phyloP scores from a whole-genome alignment of 2,113 vertebrate genomes.

The Hippoglossus stenolepis region DNA sequence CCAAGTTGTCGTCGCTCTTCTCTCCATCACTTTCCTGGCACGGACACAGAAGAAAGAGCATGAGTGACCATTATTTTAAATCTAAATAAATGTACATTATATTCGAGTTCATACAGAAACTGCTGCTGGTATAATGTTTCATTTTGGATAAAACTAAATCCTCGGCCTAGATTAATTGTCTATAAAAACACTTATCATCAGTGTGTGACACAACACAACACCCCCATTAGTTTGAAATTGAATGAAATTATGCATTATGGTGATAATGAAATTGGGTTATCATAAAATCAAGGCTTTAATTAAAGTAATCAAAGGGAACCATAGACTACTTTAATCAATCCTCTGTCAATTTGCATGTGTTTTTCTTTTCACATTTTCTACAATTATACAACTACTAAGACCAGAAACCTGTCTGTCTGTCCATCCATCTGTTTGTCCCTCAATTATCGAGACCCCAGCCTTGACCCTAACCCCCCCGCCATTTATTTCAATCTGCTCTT shows the following conservation, averaged over 20 bases:
- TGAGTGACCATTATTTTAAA: too few species aligned
- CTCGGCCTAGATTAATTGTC: background rate
- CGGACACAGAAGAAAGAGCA: background rate
- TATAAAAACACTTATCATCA: background rate
- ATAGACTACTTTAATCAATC: background rate
- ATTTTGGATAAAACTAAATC: background rate
- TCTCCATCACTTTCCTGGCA: slow-evolving; percentile 95
- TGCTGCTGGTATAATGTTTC: background rate
- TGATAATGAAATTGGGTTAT: slow-evolving; percentile 4
- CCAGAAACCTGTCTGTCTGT: background rate
- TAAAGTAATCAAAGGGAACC: background rate
- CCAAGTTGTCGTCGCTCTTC: slow-evolving; percentile 94
- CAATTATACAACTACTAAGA: background rate
- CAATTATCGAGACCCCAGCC: background rate
- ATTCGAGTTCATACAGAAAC: too few species aligned
- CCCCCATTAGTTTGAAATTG: background rate
- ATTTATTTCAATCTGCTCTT: background rate
- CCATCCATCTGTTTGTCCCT: background rate
- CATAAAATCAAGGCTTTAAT: slow-evolving; percentile 31
- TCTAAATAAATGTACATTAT: too few species aligned
- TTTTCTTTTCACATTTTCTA: slow-evolving; percentile 5
- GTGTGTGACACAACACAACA: background rate
- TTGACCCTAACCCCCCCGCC: background rate
- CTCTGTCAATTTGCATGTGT: background rate
- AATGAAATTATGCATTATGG: background rate